Evolutionary conservation across 2,888 invertebrate genomes (phyloP), one percentile per base, ranked within the genome.

Genomic region (Mycalesis mineus): DNA sequence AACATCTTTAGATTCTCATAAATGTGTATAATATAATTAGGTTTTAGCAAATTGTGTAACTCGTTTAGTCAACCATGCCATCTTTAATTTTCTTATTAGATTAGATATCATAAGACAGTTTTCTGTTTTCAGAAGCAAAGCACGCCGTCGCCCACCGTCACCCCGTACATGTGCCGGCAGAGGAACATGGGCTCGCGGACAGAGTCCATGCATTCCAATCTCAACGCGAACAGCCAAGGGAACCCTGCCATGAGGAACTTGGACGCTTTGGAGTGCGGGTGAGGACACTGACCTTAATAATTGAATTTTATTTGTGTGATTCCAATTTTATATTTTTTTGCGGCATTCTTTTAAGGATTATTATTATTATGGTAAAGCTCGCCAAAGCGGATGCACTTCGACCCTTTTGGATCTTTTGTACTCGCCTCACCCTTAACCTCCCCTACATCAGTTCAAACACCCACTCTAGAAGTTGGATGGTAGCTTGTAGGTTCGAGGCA

Each of bases 151-250:
- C 95, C 95, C 9, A 92, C 93, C 52, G 94, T 94, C 68, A 95
- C 95, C 15, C 95, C 96, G 37, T 96, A 95, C 78, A 84, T 95
- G 78, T 95, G 95, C 78, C 92, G 96, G 57, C 96, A 96, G 75
- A 91, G 96, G 59, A 95, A 91, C 76, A 93, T 93, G 78, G 91
- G 92, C 13, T 91, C 91, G 14, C 90, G 92, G 60, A 74, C 84
- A 0, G 88, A 88, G 66, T 88, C 88, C 0, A 71, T 83, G 64
- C 75, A 74, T 68, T 87, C 87, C 0, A 82, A 81, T 28, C 62
- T 77, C 1, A 84, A 69, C n/a, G 68, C 70, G 1, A 67, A 65
- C 14, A 66, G 68, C 3, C 77, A 74, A 58, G 72, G 68, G 49
- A 68, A 69, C 33, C 58, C 74, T 15, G 64, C 74, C 36, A 67